Conservation (phyloP, 2,797 vertebrate species). For the Enteromius paludinosus region DNA sequence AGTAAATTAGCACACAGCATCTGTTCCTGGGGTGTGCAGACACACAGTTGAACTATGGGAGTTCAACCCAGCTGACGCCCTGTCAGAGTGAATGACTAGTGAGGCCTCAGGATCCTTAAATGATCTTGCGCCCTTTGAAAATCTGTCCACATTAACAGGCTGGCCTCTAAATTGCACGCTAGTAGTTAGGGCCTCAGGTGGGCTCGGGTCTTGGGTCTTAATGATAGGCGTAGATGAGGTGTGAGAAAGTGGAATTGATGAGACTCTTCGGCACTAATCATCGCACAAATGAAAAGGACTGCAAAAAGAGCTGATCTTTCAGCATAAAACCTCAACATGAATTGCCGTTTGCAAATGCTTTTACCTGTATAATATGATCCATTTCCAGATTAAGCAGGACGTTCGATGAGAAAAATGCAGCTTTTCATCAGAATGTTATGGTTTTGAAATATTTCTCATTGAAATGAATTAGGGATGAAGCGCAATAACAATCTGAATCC, state of each 20-base stretch:
- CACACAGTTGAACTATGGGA: conserved; percentile 21
- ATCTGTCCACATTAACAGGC: conserved; percentile 14
- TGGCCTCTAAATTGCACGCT: conserved; percentile 34
- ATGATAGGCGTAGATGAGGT: conserved; percentile 45
- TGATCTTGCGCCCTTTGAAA: conserved; percentile 35
- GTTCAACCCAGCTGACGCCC: conserved; percentile 36
- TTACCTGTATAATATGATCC: not conserved
- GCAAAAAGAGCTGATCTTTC: conserved; percentile 25
- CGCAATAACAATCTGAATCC: conserved; percentile 18
- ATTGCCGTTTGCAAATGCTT: not conserved
- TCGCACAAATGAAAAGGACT: conserved; percentile 42
- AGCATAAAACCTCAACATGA: not conserved
- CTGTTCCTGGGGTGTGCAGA: conserved; percentile 43
- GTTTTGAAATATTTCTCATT: conserved; percentile 11
- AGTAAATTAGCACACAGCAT: conserved; percentile 32
- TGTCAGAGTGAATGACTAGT: conserved; percentile 55
- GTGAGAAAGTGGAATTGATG: conserved; percentile 49
- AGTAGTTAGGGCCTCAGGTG: conserved; percentile 37
- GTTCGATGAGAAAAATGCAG: not conserved
- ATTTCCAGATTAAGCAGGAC: conserved; percentile 9
- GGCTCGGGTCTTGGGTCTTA: conserved; percentile 37
- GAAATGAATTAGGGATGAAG: not conserved
- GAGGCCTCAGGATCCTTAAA: conserved; percentile 34
- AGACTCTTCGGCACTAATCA: conserved; percentile 41
- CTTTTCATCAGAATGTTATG: not conserved